Conservation (phyloP, 2,113 vertebrate species). For the Charina bottae region DNA sequence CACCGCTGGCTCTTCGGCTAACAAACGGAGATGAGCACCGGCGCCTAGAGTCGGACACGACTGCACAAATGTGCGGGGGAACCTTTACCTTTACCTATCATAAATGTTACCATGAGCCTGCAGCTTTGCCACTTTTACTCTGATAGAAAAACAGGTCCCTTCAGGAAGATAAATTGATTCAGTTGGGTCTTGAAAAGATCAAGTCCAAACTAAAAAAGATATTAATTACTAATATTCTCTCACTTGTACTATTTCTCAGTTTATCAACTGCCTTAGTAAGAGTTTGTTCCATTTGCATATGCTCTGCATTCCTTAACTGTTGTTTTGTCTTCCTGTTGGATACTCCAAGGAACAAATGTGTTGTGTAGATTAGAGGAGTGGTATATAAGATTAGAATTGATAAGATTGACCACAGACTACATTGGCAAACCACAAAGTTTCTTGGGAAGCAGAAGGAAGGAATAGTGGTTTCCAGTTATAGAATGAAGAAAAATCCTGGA, state of each 20-base stretch:
- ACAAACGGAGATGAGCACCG: too few relatives aligned
- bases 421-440: conserved; percentile 66
- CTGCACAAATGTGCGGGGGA: too few relatives aligned
- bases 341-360: conserved; percentile 69
- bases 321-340: conserved; percentile 70
- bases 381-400: conserved; percentile 68
- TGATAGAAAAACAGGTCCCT: not conserved
- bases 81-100: too few relatives aligned
- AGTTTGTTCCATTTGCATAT: conserved; percentile 45
- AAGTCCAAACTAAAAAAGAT: not conserved
- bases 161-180: not conserved
- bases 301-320: conserved; percentile 54
- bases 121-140: not conserved
- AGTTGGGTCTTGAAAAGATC: conserved; percentile 19
- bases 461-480: conserved; percentile 54
- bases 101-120: not conserved
- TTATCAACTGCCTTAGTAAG: conserved; percentile 60
- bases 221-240: not conserved
- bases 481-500: not conserved
- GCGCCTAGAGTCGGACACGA: too few relatives aligned
- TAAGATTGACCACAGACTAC: conserved; percentile 61
- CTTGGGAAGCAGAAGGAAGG: conserved; percentile 65
- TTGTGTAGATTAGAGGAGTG: conserved; percentile 72
- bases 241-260: conserved; percentile 41
- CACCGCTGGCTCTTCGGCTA: too few relatives aligned